Conservation (phyloP, 2,888 invertebrate genomes). For the Meghimatium bilineatum region DNA sequence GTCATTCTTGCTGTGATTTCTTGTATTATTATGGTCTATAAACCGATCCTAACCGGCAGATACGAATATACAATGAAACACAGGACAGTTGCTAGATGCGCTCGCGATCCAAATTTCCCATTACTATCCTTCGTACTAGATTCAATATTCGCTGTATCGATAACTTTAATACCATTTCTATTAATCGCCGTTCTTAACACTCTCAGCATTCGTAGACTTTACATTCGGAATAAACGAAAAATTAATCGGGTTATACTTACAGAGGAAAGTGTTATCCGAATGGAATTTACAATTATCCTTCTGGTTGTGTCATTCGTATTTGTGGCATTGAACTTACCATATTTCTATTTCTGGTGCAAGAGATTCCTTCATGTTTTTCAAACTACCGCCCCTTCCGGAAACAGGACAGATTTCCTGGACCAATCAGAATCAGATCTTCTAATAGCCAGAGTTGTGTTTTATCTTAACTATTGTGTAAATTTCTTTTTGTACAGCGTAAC, state of each 20-base stretch:
- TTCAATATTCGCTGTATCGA: conserved; percentile 62
- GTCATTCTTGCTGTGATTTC: conserved; percentile 57
- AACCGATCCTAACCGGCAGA: conserved; percentile 67
- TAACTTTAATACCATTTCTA: conserved; percentile 66
- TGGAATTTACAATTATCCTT: conserved; percentile 73
- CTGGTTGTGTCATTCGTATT: conserved; percentile 73
- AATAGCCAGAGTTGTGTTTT: conserved; percentile 68
- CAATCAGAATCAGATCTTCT: conserved; percentile 28
- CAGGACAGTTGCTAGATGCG: conserved; percentile 55
- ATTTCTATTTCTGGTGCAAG: conserved; percentile 69
- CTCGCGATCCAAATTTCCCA: conserved; percentile 54
- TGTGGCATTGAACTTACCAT: conserved; percentile 71
- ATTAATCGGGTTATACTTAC: conserved; percentile 55
- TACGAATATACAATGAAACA: conserved; percentile 46
- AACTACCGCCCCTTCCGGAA: not conserved
- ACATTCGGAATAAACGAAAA: conserved; percentile 52
- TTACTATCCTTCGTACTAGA: conserved; percentile 65
- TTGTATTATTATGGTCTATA: conserved; percentile 64
- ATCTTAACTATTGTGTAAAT: conserved; percentile 71
- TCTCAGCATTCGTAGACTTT: conserved; percentile 62
- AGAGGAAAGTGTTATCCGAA: conserved; percentile 65
- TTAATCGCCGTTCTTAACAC: conserved; percentile 67
- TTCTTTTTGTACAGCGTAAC: conserved; percentile 73
- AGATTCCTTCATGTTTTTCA: conserved; percentile 44
- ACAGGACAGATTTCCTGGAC: not conserved